Evolutionary conservation across 2,113 vertebrate genomes (phyloP).

Genomic region (Alethe castanea): DNA sequence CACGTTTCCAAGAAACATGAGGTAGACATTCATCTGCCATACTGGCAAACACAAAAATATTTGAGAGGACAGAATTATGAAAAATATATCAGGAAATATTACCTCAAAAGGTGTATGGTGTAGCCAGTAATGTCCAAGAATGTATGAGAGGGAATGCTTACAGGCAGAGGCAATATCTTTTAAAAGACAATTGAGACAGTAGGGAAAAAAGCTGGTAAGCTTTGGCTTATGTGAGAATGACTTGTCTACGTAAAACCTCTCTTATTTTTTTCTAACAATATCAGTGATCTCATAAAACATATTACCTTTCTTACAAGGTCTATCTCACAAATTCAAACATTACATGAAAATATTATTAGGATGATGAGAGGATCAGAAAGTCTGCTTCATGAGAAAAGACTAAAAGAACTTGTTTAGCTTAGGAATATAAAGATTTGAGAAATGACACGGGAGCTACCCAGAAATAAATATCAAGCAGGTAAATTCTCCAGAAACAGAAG

Average conservation of each 20-base stretch:
- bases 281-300: neutral
- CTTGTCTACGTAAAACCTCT: neutral
- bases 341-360: neutral
- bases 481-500: neutral
- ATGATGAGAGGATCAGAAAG: neutral
- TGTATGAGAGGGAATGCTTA: neutral
- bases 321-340: neutral
- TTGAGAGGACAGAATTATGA: neutral
- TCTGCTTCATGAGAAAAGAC: neutral
- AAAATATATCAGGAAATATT: neutral
- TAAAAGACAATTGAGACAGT: neutral
- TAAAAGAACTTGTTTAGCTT: neutral
- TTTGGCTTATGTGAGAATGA: neutral
- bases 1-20: neutral
- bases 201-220: neutral
- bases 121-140: neutral
- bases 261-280: neutral
- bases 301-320: neutral
- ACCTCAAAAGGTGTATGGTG: neutral
- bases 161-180: neutral
- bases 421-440: neutral
- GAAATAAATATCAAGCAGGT: neutral
- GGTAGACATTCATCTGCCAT: neutral
- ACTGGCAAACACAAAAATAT: neutral
- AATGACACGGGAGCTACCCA: neutral